Base-by-base conservation (phyloP, 2,888 invertebrate species). In the Linnaemya tessellans region DNA sequence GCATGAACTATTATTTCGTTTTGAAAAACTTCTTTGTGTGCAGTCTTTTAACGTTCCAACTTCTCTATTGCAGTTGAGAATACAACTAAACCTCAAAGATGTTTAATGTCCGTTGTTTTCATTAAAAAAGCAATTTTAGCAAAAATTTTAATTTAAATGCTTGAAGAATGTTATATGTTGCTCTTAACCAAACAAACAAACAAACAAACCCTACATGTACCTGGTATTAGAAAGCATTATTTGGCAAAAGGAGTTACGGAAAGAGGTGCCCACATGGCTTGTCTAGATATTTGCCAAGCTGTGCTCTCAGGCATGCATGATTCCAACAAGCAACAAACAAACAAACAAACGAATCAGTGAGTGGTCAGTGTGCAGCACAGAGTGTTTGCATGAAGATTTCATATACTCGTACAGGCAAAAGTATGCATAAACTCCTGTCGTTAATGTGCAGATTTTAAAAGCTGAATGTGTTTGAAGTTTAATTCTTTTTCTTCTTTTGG, bases 81-180 rank as follows among this genome's bases (percentile, higher is more conserved):
- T 46, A 15, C 20, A 7, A 18, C 64, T 54, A 43, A 22, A 43
- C 35, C 11, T 20, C 35, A 11, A 62, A 49, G 20, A 41, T 70
- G 41, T 54, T 56, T 38, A 70, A 64, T 49, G 56, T 58, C 43
- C 25, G 11, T 54, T 13, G 15, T 67, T 73, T 58, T 73, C 51
- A 54, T 43, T 67, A 43, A 56, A 75, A 71, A 65, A 71, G 30
- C 70, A 77, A 65, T 82, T 77, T 73, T 4, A 71, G 43, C 67
- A 83, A 56, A 83, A 83, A 73, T 68, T 67, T 68, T 79, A 74
- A 79, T 83, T 79, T 83, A 79, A 73, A 74, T 74, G 35, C 62
- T 74, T 68, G 25, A 54, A 60, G 60, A 67, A 62, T n/a, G 22
- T 51, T 25, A 3, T 8, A 35, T 46, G n/a, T 43, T 58, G 20